Percentiles rank a stretch among this genome's conserved stretches.
phyloP scores from a whole-genome alignment of 2,113 vertebrate genomes.

The Puffinus mauretanicus region DNA sequence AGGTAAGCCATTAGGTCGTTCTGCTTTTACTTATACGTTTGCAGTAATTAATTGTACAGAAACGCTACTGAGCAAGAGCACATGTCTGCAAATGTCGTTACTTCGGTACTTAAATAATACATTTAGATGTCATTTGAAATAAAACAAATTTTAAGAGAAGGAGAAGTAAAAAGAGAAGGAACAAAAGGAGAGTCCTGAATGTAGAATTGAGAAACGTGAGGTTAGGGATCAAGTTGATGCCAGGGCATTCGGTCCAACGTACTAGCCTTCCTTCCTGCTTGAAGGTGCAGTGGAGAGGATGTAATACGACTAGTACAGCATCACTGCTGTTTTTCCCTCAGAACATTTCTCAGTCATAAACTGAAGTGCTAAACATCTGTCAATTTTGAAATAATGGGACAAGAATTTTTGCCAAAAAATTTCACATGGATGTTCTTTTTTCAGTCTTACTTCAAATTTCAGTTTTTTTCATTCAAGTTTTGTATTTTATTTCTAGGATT shows the following conservation, averaged over 20 bases:
- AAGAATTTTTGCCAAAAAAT: not conserved
- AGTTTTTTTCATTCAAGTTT: not conserved
- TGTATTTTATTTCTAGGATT: not conserved
- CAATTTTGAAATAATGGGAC: not conserved
- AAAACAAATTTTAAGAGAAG: not conserved
- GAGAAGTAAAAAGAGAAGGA: not conserved
- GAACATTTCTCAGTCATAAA: not conserved
- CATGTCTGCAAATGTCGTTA: not conserved
- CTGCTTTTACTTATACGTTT: not conserved
- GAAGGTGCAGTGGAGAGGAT: not conserved
- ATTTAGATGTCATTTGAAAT: not conserved
- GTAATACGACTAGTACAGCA: not conserved
- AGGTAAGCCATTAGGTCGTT: not conserved
- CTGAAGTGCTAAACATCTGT: not conserved
- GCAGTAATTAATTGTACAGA: not conserved
- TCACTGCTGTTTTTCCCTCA: not conserved
- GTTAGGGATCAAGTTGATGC: not conserved
- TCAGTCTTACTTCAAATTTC: not conserved
- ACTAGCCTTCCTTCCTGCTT: not conserved
- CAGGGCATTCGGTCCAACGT: fast-evolving
- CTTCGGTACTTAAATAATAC: not conserved
- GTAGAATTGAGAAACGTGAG: not conserved
- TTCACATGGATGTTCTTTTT: not conserved
- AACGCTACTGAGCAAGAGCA: not conserved
- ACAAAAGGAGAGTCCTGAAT: not conserved